Evolutionary conservation across 2,888 invertebrate species (phyloP), one percentile per base, ranked within the genome.

Genomic region (Brachypalpus laphriformis): DNA sequence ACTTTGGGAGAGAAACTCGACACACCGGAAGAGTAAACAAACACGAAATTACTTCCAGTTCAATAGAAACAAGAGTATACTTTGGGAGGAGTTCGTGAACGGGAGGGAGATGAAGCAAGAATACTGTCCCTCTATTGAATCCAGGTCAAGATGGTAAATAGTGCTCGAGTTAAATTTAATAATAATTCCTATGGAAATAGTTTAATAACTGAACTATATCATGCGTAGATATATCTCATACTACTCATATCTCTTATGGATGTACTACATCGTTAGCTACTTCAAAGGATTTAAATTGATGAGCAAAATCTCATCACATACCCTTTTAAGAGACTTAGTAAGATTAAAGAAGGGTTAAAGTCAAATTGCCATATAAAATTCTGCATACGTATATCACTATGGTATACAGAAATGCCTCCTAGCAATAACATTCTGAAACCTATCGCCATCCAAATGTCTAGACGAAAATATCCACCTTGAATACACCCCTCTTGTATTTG

Each of bases 1-100:
- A 70, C 11, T 59, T 68, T n/a, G 20, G 31, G 34, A 51, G 34
- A 25, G 6, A 51, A 63, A 56, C 54, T 42, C 61, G 47, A 70
- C 57, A 57, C 72, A 59, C 71, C 49, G 65, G 63, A 57, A 65
- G 40, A 57, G 54, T 72, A 65, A 65, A 42, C 57, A 72, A 70
- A 22, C 45, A 37, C 54, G 14, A 63, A 65, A 65, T 78, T 63
- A 56, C 14, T 71, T 78, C 49, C 71, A 49, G 37, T 57, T 71
- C 37, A 65, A 31, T 71, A 20, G 63, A 57, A 34, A 42, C 66
- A 28, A 8, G 14, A 59, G 49, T 49, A 49, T 14, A 37, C 40
- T 49, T 47, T n/a, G 49, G 14, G n/a, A 25, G 59, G 8, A 16
- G 14, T 25, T 14, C 6, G 1, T 7, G 34, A 47, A 31, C 18